Evolutionary conservation across 2,797 vertebrate species (phyloP).

Genomic region (Poeciliopsis gracilis): DNA sequence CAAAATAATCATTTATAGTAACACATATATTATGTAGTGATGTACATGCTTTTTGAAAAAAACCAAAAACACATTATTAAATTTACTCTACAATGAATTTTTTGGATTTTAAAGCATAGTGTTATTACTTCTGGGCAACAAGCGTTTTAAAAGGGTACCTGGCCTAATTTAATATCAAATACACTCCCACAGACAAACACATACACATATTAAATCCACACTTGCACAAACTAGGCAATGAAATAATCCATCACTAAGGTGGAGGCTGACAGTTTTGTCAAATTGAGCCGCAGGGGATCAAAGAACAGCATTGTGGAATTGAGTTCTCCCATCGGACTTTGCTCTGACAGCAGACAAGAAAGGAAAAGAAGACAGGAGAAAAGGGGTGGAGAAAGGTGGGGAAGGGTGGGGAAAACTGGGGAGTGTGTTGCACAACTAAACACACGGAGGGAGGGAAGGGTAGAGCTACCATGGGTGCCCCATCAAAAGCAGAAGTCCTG

Average conservation of each 20-base stretch:
- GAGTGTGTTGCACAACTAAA: constrained; percentile 36
- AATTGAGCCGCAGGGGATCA: constrained; percentile 68
- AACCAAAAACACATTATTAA: constrained; percentile 8
- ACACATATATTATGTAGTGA: no score
- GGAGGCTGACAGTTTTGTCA: constrained; percentile 74
- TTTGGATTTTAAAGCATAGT: constrained; percentile 1
- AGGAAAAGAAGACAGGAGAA: constrained; percentile 18
- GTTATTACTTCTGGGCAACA: constrained; percentile 9
- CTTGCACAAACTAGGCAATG: constrained; percentile 48
- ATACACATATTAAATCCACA: constrained; percentile 12
- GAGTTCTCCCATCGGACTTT: constrained; percentile 70
- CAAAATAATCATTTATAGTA: no score
- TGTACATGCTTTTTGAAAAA: neutral
- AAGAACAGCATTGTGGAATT: constrained; percentile 70
- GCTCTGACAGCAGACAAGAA: constrained; percentile 59
- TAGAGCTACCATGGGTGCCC: constrained; percentile 56
- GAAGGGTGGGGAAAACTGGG: constrained; percentile 23
- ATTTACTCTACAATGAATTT: neutral
- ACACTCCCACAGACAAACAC: constrained; percentile 16
- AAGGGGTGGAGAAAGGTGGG: constrained; percentile 18
- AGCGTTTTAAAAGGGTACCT: neutral
- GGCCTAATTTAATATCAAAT: constrained; percentile 26
- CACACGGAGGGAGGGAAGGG: constrained; percentile 37
- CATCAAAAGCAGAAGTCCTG: constrained; percentile 66
- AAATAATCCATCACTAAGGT: constrained; percentile 64